Percentiles rank a stretch among this genome's conserved stretches.
Evolutionary conservation across 1,140 invertebrate genomes (phyloP).

Genomic region (Panagrolaimus sp.): DNA sequence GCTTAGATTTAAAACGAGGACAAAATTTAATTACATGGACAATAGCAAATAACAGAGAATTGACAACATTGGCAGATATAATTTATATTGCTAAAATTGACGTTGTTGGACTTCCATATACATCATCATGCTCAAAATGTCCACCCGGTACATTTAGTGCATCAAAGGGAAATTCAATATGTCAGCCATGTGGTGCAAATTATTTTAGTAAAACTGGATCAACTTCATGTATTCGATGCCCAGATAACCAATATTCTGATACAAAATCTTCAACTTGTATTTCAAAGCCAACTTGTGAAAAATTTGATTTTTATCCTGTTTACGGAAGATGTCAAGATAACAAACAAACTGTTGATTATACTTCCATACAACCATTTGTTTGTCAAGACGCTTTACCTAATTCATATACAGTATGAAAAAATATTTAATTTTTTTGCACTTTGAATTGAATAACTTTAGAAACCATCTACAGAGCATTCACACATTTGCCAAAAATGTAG

Average conservation of each 20-base stretch:
- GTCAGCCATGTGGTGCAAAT: slow-evolving; percentile 62
- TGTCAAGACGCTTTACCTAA: slow-evolving; percentile 60
- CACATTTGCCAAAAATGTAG: slow-evolving; percentile 4
- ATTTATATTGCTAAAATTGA: slow-evolving; percentile 48
- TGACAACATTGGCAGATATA: slow-evolving; percentile 37
- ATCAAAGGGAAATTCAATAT: slow-evolving; percentile 59
- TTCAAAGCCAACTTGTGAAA: slow-evolving; percentile 62
- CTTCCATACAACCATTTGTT: slow-evolving; percentile 64
- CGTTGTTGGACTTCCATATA: slow-evolving; percentile 62
- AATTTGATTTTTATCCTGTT: slow-evolving; percentile 64
- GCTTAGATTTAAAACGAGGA: slow-evolving; percentile 40
- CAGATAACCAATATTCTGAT: slow-evolving; percentile 60
- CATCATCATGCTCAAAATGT: slow-evolving; percentile 65
- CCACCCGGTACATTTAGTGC: slow-evolving; percentile 63
- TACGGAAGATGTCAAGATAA: slow-evolving; percentile 62
- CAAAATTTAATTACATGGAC: slow-evolving; percentile 56
- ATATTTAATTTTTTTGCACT: not conserved
- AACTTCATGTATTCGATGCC: slow-evolving; percentile 61
- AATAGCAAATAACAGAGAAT: slow-evolving; percentile 39
- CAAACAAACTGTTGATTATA: slow-evolving; percentile 61
- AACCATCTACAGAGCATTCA: slow-evolving; percentile 12
- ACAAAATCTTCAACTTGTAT: slow-evolving; percentile 61
- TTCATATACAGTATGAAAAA: slow-evolving; percentile 44
- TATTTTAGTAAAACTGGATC: slow-evolving; percentile 61
- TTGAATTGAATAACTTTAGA: not conserved